These are phyloP conservation scores for Thymelicus acteon DNA, from an alignment of 2,888 invertebrate genomes.

Conservation along the genomic window DNA sequence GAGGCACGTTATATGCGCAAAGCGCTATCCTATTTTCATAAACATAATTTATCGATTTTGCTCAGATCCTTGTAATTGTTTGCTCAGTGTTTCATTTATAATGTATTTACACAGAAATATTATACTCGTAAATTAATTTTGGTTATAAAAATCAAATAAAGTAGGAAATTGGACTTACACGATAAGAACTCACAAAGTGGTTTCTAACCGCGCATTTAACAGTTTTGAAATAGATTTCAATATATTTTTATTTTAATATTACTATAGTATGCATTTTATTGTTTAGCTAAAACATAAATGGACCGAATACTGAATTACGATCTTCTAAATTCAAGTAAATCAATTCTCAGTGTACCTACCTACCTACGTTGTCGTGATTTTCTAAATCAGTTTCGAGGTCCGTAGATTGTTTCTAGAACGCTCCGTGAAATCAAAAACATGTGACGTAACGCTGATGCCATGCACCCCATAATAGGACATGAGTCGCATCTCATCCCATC, in stretches of 20 bases:
- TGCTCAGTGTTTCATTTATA: conserved; percentile 23
- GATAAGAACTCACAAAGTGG: not conserved
- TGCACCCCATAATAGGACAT: not conserved
- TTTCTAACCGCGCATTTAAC: not conserved
- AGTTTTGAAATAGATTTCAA: not conserved
- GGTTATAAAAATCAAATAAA: not conserved
- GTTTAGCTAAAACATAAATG: not conserved
- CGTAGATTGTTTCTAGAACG: not conserved
- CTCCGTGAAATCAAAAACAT: not conserved
- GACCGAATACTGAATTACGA: not conserved
- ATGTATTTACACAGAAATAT: not conserved
- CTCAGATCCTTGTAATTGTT: conserved; percentile 21
- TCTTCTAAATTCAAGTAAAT: not conserved
- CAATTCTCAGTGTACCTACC: not conserved
- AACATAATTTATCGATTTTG: conserved; percentile 24
- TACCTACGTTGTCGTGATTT: not conserved
- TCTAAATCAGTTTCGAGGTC: not conserved
- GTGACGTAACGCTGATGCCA: not conserved
- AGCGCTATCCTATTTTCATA: conserved; percentile 23
- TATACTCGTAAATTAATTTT: not conserved
- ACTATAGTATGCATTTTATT: not conserved
- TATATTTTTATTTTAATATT: no score
- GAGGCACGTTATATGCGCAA: conserved; percentile 13
- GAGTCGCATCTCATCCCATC: not conserved
- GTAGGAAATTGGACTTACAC: not conserved